Conservation (phyloP, 2,797 vertebrate genomes). For the Scyliorhinus canicula region DNA sequence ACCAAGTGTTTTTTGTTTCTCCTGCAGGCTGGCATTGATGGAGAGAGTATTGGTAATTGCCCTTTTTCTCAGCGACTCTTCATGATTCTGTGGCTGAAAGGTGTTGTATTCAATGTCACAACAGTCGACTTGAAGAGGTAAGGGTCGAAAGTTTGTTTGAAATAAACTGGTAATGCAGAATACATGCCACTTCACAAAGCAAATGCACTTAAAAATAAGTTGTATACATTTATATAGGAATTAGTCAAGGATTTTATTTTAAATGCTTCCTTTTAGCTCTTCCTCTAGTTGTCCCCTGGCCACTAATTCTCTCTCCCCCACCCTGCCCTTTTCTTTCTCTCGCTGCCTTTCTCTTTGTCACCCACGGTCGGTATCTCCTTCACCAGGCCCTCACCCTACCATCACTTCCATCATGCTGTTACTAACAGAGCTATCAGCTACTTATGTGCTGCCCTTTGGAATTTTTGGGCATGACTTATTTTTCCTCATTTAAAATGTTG, state of each 20-base stretch:
- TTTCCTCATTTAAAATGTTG: background rate
- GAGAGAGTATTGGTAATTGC: conserved; percentile 96
- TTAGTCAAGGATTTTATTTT: background rate
- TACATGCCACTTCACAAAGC: background rate
- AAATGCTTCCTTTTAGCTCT: background rate
- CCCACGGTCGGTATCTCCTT: too few species aligned
- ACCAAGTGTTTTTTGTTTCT: conserved; percentile 21
- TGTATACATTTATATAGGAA: background rate
- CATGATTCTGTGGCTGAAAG: conserved; percentile 99
- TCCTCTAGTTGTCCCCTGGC: background rate
- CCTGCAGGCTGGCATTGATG: conserved; percentile 83
- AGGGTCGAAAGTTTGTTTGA: conserved; percentile 31
- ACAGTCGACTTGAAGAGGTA: conserved; percentile 96
- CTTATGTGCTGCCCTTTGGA: background rate
- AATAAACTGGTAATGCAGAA: too few species aligned
- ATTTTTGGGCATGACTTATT: background rate
- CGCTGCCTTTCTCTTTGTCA: background rate
- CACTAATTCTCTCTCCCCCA: background rate
- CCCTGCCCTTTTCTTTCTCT: background rate
- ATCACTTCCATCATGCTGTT: background rate
- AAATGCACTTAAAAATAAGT: background rate
- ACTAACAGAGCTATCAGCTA: background rate
- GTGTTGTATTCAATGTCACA: conserved; percentile 98
- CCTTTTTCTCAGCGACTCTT: conserved; percentile 97
- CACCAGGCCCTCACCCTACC: background rate